These are phyloP conservation scores for Rhopalosiphum padi DNA, from an alignment of 1,140 invertebrate species.

Conservation along the genomic window DNA sequence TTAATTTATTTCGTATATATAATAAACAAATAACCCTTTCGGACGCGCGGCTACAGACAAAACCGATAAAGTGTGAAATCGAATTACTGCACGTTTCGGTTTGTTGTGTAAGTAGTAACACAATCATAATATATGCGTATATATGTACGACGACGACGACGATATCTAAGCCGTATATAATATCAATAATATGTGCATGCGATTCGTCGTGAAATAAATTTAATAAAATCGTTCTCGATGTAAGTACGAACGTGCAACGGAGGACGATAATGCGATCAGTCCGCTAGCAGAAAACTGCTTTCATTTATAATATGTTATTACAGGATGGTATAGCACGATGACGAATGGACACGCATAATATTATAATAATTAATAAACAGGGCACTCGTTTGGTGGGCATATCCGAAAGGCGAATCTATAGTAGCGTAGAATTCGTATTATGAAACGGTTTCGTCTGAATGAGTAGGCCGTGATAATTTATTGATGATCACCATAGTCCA, in stretches of 20 bases:
- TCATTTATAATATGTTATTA: background rate
- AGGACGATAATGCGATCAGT: background rate
- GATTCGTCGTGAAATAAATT: background rate
- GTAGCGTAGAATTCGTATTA: too few species aligned
- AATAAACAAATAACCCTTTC: background rate
- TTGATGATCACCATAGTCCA: too few species aligned
- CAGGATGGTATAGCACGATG: background rate
- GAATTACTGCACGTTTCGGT: background rate
- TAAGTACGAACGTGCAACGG: background rate
- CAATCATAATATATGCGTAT: background rate
- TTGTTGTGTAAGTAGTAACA: background rate
- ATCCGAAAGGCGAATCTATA: too few species aligned
- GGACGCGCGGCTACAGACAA: background rate
- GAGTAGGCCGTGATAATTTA: too few species aligned
- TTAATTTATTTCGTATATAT: background rate
- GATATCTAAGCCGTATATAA: background rate
- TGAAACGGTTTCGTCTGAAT: too few species aligned
- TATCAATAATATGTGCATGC: background rate
- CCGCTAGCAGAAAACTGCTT: background rate
- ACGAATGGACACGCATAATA: background rate
- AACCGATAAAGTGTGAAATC: background rate
- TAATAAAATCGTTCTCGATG: background rate
- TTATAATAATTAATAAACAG: background rate
- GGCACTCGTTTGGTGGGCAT: too few species aligned
- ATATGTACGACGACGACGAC: background rate